Evolutionary conservation across 2,113 vertebrate species (phyloP).

Genomic region (Alligator sinensis): DNA sequence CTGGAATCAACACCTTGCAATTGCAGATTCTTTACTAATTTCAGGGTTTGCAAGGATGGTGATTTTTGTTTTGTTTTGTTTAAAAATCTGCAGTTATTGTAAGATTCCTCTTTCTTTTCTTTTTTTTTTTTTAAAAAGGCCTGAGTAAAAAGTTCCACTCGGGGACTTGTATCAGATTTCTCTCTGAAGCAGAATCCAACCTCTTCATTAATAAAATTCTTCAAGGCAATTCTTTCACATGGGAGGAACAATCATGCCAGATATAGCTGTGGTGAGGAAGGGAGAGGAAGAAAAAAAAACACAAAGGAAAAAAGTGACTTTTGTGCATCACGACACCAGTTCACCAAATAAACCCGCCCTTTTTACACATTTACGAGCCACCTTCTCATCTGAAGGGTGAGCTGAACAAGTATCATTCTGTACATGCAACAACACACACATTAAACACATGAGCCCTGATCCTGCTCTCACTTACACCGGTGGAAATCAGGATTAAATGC

Average conservation of each 20-base stretch:
- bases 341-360: background rate
- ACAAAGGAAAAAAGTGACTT: slow-evolving; percentile 57
- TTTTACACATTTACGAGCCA: slow-evolving; percentile 46
- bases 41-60: slow-evolving; percentile 80
- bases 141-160: slow-evolving; percentile 96
- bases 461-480: background rate
- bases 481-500: background rate
- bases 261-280: slow-evolving; percentile 87
- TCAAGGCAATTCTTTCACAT: slow-evolving; percentile 96
- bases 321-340: slow-evolving; percentile 43
- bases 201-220: slow-evolving; percentile 86
- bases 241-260: slow-evolving; percentile 97
- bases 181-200: slow-evolving; percentile 87
- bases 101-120: slow-evolving; percentile 83
- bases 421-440: background rate
- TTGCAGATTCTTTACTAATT: slow-evolving; percentile 72
- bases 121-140: slow-evolving; percentile 87
- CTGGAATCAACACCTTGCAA: slow-evolving; percentile 84
- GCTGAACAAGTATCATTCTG: background rate
- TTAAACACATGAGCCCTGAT: background rate
- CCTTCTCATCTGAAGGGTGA: background rate
- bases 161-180: slow-evolving; percentile 89
- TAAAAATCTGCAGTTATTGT: slow-evolving; percentile 87
- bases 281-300: slow-evolving; percentile 57
- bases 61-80: slow-evolving; percentile 76